A percentile compares a stretch with the other conserved stretches of the same genome.
Evolutionary conservation across 53 echinoderm and acorn worm species (phyloP).

Genomic region (Henricia sp.): DNA sequence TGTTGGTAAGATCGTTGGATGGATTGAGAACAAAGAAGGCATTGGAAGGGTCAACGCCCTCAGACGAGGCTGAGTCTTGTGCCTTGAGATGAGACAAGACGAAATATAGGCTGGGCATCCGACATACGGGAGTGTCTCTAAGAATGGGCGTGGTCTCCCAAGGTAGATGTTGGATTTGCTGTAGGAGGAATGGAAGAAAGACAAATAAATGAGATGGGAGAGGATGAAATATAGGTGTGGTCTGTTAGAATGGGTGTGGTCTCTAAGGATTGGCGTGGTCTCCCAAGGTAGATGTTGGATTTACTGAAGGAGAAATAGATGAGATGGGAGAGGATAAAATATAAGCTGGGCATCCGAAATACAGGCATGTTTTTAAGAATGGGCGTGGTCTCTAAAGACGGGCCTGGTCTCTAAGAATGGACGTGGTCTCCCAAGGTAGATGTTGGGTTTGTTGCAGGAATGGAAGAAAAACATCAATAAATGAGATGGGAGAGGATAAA

Average conservation of each 20-base stretch:
- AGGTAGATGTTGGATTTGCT: conserved; percentile 90
- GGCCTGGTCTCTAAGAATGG: too few species aligned
- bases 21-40: conserved; percentile 95
- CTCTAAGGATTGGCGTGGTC: too few species aligned
- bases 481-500: background rate
- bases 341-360: too few species aligned
- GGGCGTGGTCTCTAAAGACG: too few species aligned
- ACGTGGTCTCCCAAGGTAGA: too few species aligned
- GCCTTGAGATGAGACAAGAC: conserved; percentile 74
- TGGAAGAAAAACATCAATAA: background rate
- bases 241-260: too few species aligned
- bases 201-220: background rate
- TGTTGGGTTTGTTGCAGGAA: conserved; percentile 64
- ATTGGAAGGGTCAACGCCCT: conserved; percentile 59
- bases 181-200: background rate
- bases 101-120: conserved; percentile 88
- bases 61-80: conserved; percentile 9
- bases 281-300: too few species aligned
- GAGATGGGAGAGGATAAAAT: too few species aligned
- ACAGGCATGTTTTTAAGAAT: too few species aligned
- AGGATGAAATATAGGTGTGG: too few species aligned
- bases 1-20: conserved; percentile 88
- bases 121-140: conserved; percentile 65
- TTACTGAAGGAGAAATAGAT: too few species aligned
- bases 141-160: conserved; percentile 92